Base-by-base conservation (phyloP, 1,140 invertebrate species). In the Belonocnema kinseyi region DNA sequence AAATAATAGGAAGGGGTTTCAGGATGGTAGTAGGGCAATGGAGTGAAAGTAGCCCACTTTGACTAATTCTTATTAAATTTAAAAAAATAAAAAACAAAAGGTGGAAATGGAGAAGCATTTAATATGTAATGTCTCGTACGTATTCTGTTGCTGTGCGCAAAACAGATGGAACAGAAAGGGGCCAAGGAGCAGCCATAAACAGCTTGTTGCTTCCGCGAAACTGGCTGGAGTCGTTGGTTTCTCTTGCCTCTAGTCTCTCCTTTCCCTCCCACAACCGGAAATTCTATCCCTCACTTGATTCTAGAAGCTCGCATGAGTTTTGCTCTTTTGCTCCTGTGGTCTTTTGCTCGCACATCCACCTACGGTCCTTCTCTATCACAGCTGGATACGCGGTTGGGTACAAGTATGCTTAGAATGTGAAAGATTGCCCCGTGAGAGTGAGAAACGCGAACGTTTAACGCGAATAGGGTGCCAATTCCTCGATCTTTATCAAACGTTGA, bases 171-270 rank as follows among this genome's bases (percentile, higher is more conserved):
- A 77, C 82, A 75, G 74, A 75, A 78, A 56, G 70, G 74, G 82
- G 80, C 83, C 83, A 86, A 86, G 86, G 84, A 88, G 82, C 86
- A 87, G 86, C 90, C 87, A 90, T 91, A 92, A 92, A 91, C 90
- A 92, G 90, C 90, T 92, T 92, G 90, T 91, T 91, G 90, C 90
- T 91, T 90, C 89, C 85, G 85, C 84, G 87, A 86, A 88, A 87
- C 85, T 80, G 76, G 80, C 80, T 81, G 54, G 14, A 66, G 61
- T 66, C 61, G 61, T 66, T 66, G 33, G 21, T 8, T 33, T 66
- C 21, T 66, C 26, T 46, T 46, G 40, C 6, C 10, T 75, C 80
- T 80, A 72, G 54, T 70, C 73, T 76, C 71, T 75, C 77, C 77
- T 78, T 51, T 21, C 46, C 75, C 74, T n/a, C 8, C 16, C 26